A percentile compares a stretch with the other conserved stretches of the same genome.
phyloP scores from a whole-genome alignment of 2,888 invertebrate genomes.

The Lomographa bimaculata region DNA sequence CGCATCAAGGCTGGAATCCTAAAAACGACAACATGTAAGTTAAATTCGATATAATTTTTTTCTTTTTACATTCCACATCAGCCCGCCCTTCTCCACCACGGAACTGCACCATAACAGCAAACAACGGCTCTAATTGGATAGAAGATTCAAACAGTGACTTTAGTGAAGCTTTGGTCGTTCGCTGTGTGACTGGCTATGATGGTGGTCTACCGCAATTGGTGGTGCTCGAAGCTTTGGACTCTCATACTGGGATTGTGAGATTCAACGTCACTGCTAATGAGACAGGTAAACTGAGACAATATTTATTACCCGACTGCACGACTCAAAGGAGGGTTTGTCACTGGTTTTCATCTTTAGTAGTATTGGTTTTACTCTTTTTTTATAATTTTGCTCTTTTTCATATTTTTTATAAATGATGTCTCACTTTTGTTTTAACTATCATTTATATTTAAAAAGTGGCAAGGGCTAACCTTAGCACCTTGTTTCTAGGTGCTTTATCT shows the following conservation, averaged over 20 bases:
- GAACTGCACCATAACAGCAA: slow-evolving; percentile 92
- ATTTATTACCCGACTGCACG: too few species aligned
- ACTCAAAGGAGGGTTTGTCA: too few species aligned
- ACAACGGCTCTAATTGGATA: slow-evolving; percentile 80
- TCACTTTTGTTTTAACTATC: slow-evolving; percentile 5
- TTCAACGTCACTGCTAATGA: slow-evolving; percentile 88
- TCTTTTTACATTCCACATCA: too few species aligned
- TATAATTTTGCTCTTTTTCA: too few species aligned
- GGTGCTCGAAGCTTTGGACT: slow-evolving; percentile 91
- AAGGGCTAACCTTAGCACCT: too few species aligned
- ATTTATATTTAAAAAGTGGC: too few species aligned
- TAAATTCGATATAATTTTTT: too few species aligned
- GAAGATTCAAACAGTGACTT: slow-evolving; percentile 60
- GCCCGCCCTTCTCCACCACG: slow-evolving; percentile 92
- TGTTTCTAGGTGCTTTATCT: too few species aligned
- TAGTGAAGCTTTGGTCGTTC: slow-evolving; percentile 86
- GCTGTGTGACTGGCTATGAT: slow-evolving; percentile 94
- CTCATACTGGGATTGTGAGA: slow-evolving; percentile 85
- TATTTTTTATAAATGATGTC: background rate
- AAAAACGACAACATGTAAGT: too few species aligned
- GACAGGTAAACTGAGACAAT: slow-evolving; percentile 74
- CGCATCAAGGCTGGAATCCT: too few species aligned
- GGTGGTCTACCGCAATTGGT: slow-evolving; percentile 94
- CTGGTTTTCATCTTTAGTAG: too few species aligned
- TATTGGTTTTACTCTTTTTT: too few species aligned